Evolutionary conservation across 2,113 vertebrate species (phyloP).

Genomic region (Crotalus viridis): DNA sequence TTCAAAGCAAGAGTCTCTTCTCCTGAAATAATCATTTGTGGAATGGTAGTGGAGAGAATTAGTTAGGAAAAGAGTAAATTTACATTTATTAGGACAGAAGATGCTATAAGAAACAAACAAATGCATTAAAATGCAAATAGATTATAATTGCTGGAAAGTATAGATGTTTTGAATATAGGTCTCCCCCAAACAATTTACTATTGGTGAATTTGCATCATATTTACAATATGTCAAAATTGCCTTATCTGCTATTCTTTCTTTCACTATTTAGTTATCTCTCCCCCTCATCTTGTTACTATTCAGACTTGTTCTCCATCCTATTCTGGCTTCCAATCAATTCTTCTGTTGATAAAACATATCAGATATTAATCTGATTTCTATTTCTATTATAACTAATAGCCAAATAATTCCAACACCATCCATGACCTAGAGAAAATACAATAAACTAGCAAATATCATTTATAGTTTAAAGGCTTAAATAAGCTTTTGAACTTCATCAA

Average conservation of each 20-base stretch:
- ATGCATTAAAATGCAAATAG: background rate
- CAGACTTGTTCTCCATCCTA: background rate
- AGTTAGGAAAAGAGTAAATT: background rate
- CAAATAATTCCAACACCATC: background rate
- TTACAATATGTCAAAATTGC: background rate
- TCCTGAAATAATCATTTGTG: background rate
- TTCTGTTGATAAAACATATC: background rate
- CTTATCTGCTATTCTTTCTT: background rate
- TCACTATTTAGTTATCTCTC: background rate
- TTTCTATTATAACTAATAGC: background rate
- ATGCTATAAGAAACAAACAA: background rate
- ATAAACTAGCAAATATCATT: background rate
- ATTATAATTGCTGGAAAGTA: background rate
- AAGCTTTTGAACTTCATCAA: background rate
- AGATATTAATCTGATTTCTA: background rate
- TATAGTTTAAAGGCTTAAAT: background rate
- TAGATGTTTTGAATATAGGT: background rate
- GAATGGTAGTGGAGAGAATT: background rate
- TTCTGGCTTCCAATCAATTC: background rate
- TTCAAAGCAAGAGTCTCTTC: background rate
- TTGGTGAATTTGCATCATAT: background rate
- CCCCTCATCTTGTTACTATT: background rate
- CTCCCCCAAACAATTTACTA: background rate
- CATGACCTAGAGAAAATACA: background rate
- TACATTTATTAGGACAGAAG: background rate